Conservation (phyloP, 2,113 vertebrate genomes). For the Carollia perspicillata region DNA sequence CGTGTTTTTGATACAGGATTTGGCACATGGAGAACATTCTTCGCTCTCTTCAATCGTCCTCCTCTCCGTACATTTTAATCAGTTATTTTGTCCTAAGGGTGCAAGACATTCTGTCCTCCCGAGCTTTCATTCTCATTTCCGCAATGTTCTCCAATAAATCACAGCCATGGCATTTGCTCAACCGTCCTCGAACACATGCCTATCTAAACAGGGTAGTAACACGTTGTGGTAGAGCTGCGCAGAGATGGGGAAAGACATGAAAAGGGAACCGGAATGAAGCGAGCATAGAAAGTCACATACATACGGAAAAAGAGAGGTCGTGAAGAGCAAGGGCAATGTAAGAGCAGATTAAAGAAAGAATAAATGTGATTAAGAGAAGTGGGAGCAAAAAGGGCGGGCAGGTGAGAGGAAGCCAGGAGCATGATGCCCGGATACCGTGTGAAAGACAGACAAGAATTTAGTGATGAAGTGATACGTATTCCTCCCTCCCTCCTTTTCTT, state of each 20-base stretch:
- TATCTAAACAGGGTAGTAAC: background rate
- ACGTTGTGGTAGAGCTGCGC: background rate
- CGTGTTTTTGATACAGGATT: background rate
- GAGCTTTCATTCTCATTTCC: background rate
- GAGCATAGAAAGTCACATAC: background rate
- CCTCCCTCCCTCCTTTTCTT: background rate
- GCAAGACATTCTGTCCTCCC: background rate
- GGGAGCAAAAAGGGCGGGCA: background rate
- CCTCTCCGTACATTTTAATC: background rate
- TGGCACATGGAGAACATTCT: fast-evolving
- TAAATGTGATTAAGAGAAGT: background rate
- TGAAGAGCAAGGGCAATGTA: background rate
- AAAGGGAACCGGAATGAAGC: background rate
- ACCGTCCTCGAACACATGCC: background rate
- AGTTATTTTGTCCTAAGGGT: background rate
- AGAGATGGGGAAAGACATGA: background rate
- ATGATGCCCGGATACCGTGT: background rate
- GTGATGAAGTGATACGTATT: background rate
- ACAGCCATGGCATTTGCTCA: background rate
- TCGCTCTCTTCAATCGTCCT: background rate
- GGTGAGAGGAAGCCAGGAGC: background rate
- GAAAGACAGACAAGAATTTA: background rate
- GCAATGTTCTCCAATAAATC: background rate
- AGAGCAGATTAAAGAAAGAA: background rate
- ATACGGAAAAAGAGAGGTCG: background rate